Evolutionary conservation across 37 sponge, comb jelly and placozoan genomes (phyloP), one percentile per base, ranked within the genome.

Genomic region (Eunapius fragilis): DNA sequence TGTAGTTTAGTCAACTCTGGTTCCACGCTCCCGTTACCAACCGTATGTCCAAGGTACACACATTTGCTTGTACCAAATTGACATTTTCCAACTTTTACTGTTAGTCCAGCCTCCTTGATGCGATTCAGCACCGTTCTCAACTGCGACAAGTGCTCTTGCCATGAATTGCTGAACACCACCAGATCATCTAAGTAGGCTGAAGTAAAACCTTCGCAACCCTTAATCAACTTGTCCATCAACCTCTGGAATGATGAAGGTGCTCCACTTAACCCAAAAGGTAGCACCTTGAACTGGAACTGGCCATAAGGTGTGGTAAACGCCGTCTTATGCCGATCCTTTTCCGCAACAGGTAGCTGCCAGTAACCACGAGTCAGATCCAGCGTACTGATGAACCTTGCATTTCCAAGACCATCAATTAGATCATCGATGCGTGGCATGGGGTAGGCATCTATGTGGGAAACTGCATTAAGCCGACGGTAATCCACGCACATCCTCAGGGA

Each of bases 261-360:
- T 78, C 75, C 72, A 14, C 70, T 71, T 67, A 90, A 35, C 41
- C 91, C 89, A 89, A 89, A 89, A 26, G 91, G 91, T 86, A 89
- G 78, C 38, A 79, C 75, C 89, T 31, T 50, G 34, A 28, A 84
- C n/a, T n/a, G n/a, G n/a, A n/a, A n/a, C n/a, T n/a, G n/a, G n/a
- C n/a, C n/a, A n/a, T n/a, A n/a, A n/a, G n/a, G n/a, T n/a, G n/a
- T n/a, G n/a, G n/a, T n/a, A n/a, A n/a, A n/a, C n/a, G n/a, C n/a
- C n/a, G n/a, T n/a, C n/a, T n/a, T n/a, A n/a, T n/a, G n/a, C n/a
- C n/a, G n/a, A n/a, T n/a, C n/a, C n/a, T n/a, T n/a, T n/a, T n/a
- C n/a, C n/a, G n/a, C n/a, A n/a, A n/a, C n/a, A n/a, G n/a, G n/a
- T n/a, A n/a, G n/a, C n/a, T n/a, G n/a, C n/a, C n/a, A n/a, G n/a